Percentiles rank a stretch among this genome's conserved stretches.
Evolutionary conservation across 2,888 invertebrate genomes (phyloP).

Genomic region (Imbricaverruca yamaguchii): DNA sequence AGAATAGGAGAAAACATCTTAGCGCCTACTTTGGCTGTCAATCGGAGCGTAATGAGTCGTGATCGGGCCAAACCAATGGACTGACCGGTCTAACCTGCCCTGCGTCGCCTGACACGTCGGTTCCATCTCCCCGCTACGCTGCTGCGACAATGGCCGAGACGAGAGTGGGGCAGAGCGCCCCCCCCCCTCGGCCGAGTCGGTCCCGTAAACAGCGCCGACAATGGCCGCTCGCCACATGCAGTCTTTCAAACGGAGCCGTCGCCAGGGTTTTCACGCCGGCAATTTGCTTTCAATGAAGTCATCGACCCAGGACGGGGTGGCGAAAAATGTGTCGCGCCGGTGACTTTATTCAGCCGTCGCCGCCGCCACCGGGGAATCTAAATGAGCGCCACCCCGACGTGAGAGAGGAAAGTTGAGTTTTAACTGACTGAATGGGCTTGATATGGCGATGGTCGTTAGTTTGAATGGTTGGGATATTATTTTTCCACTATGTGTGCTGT

Average conservation of each 20-base stretch:
- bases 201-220: background rate
- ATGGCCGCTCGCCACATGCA: background rate
- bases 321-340: background rate
- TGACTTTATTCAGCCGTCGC: background rate
- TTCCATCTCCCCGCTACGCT: too few relatives aligned
- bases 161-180: background rate
- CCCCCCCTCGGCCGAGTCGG: background rate
- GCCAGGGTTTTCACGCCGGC: background rate
- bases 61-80: too few relatives aligned
- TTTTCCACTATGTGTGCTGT: too few relatives aligned
- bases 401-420: background rate
- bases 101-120: too few relatives aligned
- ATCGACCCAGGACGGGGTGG: background rate
- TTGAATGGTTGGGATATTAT: background rate
- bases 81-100: too few relatives aligned
- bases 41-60: too few relatives aligned
- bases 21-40: too few relatives aligned
- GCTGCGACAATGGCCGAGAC: too few relatives aligned
- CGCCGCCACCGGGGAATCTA: background rate
- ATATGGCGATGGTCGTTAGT: background rate
- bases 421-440: background rate
- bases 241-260: background rate
- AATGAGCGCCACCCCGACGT: background rate
- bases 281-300: conserved; percentile 19
- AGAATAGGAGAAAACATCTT: too few relatives aligned